Evolutionary conservation across 2,113 vertebrate species (phyloP).

Genomic region (Stictonetta naevosa): DNA sequence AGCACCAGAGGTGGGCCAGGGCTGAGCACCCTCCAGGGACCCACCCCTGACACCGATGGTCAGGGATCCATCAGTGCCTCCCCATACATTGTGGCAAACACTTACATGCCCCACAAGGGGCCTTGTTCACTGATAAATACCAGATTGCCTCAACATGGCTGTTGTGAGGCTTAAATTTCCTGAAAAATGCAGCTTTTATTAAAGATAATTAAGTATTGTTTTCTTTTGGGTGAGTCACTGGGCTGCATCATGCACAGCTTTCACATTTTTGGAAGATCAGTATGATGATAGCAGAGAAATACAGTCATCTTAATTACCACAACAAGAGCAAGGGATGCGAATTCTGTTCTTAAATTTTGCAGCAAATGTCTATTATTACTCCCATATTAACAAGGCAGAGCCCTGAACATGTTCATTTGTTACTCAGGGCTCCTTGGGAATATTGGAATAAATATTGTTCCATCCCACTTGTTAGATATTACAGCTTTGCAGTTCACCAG

Average conservation of each 20-base stretch:
- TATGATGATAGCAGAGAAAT: conserved; percentile 52
- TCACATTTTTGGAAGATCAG: conserved; percentile 27
- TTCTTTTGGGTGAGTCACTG: conserved; percentile 66
- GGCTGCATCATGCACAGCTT: conserved; percentile 36
- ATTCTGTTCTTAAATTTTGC: conserved; percentile 41
- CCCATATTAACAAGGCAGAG: conserved; percentile 53
- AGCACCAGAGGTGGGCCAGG: background rate
- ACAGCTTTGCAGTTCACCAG: background rate
- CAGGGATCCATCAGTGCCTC: background rate
- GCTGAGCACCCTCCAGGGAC: background rate
- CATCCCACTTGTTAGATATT: background rate
- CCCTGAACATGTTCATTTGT: conserved; percentile 38
- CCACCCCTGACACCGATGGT: background rate
- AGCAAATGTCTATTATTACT: conserved; percentile 35
- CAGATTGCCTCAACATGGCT: conserved; percentile 46
- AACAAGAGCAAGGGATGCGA: conserved; percentile 54
- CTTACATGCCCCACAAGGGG: background rate
- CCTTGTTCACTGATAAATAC: conserved; percentile 50
- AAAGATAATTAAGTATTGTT: conserved; percentile 68
- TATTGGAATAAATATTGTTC: conserved; percentile 25
- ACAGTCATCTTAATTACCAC: conserved; percentile 50
- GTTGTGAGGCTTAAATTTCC: conserved; percentile 38
- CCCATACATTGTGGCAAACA: background rate
- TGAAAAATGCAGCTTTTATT: conserved; percentile 60
- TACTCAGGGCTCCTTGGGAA: background rate